Percentiles rank a stretch among this genome's conserved stretches.
Conservation (phyloP, 2,113 vertebrate species). For the Neopipo cinnamomea region DNA sequence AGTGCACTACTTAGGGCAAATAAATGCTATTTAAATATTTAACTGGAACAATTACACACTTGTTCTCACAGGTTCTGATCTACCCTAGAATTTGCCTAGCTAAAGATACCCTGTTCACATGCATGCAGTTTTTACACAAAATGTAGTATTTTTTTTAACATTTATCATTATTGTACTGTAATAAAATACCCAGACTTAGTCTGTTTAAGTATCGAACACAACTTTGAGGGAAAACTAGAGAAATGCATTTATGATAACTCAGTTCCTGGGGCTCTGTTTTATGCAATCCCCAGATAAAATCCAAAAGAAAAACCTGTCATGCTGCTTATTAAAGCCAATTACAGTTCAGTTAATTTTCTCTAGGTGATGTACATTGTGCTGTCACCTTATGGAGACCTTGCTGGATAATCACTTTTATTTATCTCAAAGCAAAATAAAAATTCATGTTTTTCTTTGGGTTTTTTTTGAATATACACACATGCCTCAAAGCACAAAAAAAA, state of each 20-base stretch:
- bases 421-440: not conserved
- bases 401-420: not conserved
- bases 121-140: not conserved
- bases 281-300: not conserved
- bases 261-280: not conserved
- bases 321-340: not conserved
- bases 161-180: not conserved
- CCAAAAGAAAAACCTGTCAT: not conserved
- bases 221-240: not conserved
- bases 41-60: accelerated
- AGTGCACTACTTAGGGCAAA: not conserved
- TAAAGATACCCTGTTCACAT: accelerated
- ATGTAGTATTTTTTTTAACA: not conserved
- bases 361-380: not conserved
- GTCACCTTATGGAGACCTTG: not conserved
- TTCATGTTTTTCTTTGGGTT: not conserved
- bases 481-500: not conserved
- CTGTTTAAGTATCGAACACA: not conserved
- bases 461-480: not conserved
- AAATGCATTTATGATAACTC: not conserved
- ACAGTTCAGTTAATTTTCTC: not conserved
- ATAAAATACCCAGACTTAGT: not conserved
- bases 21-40: not conserved
- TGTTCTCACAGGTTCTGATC: not conserved
- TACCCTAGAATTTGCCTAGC: not conserved